A percentile compares a stretch with the other conserved stretches of the same genome.
These are phyloP conservation scores for Chaetodon trifascialis DNA, from an alignment of 2,113 vertebrate species.

Conservation along the genomic window DNA sequence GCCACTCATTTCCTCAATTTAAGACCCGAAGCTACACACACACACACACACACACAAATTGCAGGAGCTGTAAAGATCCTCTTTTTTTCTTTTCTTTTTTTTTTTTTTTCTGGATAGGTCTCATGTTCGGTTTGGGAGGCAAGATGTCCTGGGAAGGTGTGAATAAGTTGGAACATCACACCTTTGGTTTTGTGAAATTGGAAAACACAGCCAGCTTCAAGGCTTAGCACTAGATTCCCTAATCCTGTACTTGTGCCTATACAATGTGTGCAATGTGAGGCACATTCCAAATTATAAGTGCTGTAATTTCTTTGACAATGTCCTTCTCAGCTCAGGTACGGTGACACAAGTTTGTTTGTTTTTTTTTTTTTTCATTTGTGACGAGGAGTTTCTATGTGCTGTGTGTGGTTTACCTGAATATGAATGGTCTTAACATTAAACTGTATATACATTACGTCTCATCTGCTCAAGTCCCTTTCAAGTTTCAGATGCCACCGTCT, in stretches of 20 bases:
- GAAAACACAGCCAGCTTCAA: slow-evolving; percentile 38
- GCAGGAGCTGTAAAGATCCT: slow-evolving; percentile 1
- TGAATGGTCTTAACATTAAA: too few species aligned
- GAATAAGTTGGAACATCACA: slow-evolving; percentile 58
- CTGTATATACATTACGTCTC: too few species aligned
- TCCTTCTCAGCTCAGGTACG: background rate
- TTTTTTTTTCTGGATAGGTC: background rate
- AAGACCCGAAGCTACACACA: slow-evolving; percentile 32
- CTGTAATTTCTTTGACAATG: background rate
- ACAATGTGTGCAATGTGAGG: background rate
- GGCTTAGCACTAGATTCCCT: background rate
- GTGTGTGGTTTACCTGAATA: background rate
- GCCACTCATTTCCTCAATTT: slow-evolving; percentile 39
- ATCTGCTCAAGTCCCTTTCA: too few species aligned
- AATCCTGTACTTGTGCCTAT: background rate
- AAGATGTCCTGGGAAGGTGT: slow-evolving; percentile 50
- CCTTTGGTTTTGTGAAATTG: slow-evolving; percentile 54
- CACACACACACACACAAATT: background rate
- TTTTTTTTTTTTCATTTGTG: too few species aligned
- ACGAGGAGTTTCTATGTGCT: background rate
- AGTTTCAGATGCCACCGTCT: background rate
- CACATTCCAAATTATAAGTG: background rate
- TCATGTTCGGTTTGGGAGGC: slow-evolving; percentile 11
- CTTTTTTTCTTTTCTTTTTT: background rate
- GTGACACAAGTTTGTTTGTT: background rate